Evolutionary conservation across 2,888 invertebrate genomes (phyloP).

Genomic region (Melanargia galathea): DNA sequence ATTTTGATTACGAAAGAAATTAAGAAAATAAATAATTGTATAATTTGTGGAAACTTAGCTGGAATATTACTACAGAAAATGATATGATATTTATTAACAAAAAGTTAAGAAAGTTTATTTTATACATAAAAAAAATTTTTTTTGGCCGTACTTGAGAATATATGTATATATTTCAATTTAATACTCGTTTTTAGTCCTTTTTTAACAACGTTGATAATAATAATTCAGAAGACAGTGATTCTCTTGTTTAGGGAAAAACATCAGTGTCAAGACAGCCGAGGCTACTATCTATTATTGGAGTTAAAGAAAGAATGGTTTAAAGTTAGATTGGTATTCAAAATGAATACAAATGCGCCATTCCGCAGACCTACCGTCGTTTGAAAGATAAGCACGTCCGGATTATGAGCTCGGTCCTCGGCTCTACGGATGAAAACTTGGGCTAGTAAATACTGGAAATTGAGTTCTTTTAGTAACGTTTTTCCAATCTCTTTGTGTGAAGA

Average conservation of each 20-base stretch:
- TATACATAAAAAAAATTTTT: neutral
- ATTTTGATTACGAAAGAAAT: too few species aligned
- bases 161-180: neutral
- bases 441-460: constrained; percentile 22
- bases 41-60: too few species aligned
- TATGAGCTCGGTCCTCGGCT: constrained; percentile 4
- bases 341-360: constrained; percentile 13
- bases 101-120: too few species aligned
- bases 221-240: too few species aligned
- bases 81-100: too few species aligned
- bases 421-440: constrained; percentile 15
- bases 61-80: too few species aligned
- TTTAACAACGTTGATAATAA: too few species aligned
- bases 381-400: constrained; percentile 23
- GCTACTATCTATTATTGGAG: neutral
- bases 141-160: too few species aligned
- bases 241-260: too few species aligned
- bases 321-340: neutral
- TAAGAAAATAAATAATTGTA: too few species aligned
- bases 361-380: constrained; percentile 7
- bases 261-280: too few species aligned
- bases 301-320: constrained; percentile 8
- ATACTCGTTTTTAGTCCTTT: too few species aligned
- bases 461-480: constrained; percentile 15
- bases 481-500: constrained; percentile 8